A percentile compares a stretch with the other conserved stretches of the same genome.
These are phyloP conservation scores for Poliocrania exsul DNA, from an alignment of 2,797 vertebrate species.

Conservation along the genomic window DNA sequence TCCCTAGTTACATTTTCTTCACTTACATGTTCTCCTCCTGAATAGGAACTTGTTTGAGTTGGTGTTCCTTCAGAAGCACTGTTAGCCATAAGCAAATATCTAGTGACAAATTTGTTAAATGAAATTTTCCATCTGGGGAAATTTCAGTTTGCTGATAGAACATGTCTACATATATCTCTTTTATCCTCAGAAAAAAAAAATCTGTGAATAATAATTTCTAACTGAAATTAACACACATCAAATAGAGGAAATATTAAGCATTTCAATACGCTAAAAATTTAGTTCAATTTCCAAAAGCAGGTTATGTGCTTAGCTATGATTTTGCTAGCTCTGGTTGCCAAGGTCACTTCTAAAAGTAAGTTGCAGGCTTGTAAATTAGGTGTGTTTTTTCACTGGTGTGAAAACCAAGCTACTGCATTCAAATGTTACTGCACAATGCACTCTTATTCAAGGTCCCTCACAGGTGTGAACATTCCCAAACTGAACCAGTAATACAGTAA, in stretches of 20 bases:
- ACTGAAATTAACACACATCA: not conserved
- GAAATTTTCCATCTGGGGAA: not conserved
- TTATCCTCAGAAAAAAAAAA: not conserved
- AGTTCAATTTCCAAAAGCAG: not conserved
- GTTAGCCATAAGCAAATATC: not conserved
- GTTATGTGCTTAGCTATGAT: not conserved
- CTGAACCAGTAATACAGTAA: not conserved
- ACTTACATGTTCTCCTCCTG: not conserved
- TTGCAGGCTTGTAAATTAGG: not conserved
- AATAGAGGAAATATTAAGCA: not conserved
- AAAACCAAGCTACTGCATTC: not conserved
- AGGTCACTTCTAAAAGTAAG: not conserved
- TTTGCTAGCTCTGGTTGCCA: not conserved
- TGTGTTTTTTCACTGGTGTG: not conserved
- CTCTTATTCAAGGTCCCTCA: not conserved
- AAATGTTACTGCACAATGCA: not conserved
- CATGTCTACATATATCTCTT: not conserved
- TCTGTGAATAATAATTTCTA: not conserved
- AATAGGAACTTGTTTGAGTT: constrained; percentile 26
- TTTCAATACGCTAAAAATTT: not conserved
- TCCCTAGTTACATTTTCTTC: constrained; percentile 30
- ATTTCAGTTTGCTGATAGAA: not conserved
- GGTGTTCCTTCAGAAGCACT: constrained; percentile 13
- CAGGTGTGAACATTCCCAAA: not conserved
- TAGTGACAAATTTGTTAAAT: not conserved